These are phyloP conservation scores for Trinorchestia longiramus DNA, from an alignment of 1,140 invertebrate genomes.

Conservation along the genomic window DNA sequence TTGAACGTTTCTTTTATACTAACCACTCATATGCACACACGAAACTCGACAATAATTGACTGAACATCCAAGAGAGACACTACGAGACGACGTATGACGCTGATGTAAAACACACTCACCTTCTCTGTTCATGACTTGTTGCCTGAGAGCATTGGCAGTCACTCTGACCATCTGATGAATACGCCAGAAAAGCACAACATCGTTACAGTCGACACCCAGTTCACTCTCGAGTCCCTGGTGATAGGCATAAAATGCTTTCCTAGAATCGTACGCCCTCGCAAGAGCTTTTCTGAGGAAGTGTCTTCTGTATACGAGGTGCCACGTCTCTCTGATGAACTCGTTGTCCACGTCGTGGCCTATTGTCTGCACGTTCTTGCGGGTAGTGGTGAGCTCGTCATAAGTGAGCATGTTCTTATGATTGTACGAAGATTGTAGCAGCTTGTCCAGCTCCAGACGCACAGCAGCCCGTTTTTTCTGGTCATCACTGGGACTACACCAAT, in stretches of 20 bases:
- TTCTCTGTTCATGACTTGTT: conserved; percentile 96
- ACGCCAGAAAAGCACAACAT: conserved; percentile 97
- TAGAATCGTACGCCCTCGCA: conserved; percentile 85
- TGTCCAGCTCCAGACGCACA: conserved; percentile 88
- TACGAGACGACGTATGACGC: background rate
- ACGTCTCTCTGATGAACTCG: conserved; percentile 91
- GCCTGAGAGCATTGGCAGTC: conserved; percentile 93
- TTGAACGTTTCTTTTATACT: background rate
- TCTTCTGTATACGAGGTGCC: conserved; percentile 89
- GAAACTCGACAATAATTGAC: background rate
- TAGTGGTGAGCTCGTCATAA: conserved; percentile 92
- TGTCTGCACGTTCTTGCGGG: conserved; percentile 88
- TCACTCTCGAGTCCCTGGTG: conserved; percentile 82
- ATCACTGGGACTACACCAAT: conserved; percentile 84
- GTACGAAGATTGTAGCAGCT: conserved; percentile 75
- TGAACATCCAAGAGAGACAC: background rate
- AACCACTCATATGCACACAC: background rate
- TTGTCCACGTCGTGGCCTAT: conserved; percentile 80
- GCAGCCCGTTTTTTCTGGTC: conserved; percentile 81
- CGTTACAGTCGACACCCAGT: conserved; percentile 85
- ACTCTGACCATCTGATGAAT: conserved; percentile 95
- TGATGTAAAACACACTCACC: conserved; percentile 54
- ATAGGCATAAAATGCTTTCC: conserved; percentile 93
- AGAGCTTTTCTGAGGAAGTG: conserved; percentile 90
- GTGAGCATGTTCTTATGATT: conserved; percentile 79